Evolutionary conservation across 2,113 vertebrate genomes (phyloP).

Genomic region (Chitala chitala): DNA sequence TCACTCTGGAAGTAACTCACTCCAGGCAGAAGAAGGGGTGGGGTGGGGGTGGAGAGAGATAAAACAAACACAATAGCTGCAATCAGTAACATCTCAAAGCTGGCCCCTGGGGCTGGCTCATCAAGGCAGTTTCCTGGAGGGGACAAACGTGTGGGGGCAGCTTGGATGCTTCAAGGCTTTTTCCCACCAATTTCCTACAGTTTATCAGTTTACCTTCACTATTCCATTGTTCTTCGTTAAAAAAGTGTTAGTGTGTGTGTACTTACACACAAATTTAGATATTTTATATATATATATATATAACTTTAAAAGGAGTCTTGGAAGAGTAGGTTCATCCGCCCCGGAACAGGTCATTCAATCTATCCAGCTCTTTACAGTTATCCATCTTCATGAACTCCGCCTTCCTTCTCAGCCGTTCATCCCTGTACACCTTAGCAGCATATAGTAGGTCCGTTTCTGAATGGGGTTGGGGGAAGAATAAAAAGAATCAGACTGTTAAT

Average conservation of each 20-base stretch:
- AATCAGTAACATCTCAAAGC: not conserved
- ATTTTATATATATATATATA: slow-evolving; percentile 50
- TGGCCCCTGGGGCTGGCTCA: slow-evolving; percentile 27
- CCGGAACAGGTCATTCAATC: slow-evolving; percentile 85
- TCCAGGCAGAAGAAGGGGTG: not conserved
- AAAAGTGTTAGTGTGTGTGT: slow-evolving; percentile 50
- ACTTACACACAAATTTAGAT: slow-evolving; percentile 31
- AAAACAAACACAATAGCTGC: not conserved
- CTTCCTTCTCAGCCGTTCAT: slow-evolving; percentile 84
- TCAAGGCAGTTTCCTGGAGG: slow-evolving; percentile 36
- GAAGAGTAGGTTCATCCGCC: slow-evolving; percentile 68
- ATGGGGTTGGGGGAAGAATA: slow-evolving; percentile 31
- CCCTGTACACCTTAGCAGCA: slow-evolving; percentile 89
- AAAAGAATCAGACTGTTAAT: not conserved
- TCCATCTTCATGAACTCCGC: slow-evolving; percentile 92
- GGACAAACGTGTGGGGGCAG: slow-evolving; percentile 24
- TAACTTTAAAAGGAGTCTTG: slow-evolving; percentile 34
- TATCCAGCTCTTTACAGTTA: slow-evolving; percentile 90
- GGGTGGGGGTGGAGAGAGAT: no score
- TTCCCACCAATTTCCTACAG: not conserved
- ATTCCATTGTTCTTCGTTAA: slow-evolving; percentile 43
- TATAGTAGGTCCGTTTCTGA: slow-evolving; percentile 92
- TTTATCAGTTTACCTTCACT: slow-evolving; percentile 24
- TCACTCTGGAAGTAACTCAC: not conserved
- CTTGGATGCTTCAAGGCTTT: slow-evolving; percentile 42